Percentiles rank a stretch among this genome's conserved stretches.
Evolutionary conservation across 2,888 invertebrate genomes (phyloP).

Genomic region (Melolontha melolontha): DNA sequence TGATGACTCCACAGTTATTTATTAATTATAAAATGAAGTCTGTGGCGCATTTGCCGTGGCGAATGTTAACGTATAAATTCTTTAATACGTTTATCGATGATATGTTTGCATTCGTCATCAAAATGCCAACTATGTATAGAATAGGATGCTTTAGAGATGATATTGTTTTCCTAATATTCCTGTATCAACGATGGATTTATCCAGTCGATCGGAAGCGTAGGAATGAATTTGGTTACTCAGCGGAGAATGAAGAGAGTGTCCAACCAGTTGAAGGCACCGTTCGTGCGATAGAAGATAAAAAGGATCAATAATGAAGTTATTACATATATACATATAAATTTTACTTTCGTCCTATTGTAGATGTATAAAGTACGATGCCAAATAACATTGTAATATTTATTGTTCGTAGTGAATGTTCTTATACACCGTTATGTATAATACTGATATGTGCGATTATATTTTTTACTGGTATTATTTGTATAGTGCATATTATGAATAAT

Average conservation of each 20-base stretch:
- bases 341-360: too few species aligned
- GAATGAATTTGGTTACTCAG: conserved; percentile 99
- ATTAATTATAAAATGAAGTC: conserved; percentile 99
- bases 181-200: conserved; percentile 99
- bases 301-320: conserved; percentile 43
- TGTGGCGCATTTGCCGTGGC: conserved; percentile 99
- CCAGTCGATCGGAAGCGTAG: conserved; percentile 94
- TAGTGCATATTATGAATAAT: too few species aligned
- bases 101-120: conserved; percentile 99
- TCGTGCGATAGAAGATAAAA: conserved; percentile 51
- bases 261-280: conserved; percentile 26
- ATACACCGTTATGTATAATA: conserved; percentile 25
- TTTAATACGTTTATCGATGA: conserved; percentile 99
- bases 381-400: neutral
- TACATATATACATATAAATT: too few species aligned
- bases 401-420: conserved; percentile 28
- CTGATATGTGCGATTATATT: neutral
- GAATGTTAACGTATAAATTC: conserved; percentile 99
- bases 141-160: conserved; percentile 98
- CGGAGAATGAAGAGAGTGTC: conserved; percentile 69
- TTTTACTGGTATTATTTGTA: too few species aligned
- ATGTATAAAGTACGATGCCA: too few species aligned
- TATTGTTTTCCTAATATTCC: conserved; percentile 98
- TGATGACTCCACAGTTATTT: conserved; percentile 99
- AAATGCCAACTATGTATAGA: conserved; percentile 99